Base-by-base conservation (phyloP, 2,797 vertebrate genomes). In the Nyctibius grandis region DNA sequence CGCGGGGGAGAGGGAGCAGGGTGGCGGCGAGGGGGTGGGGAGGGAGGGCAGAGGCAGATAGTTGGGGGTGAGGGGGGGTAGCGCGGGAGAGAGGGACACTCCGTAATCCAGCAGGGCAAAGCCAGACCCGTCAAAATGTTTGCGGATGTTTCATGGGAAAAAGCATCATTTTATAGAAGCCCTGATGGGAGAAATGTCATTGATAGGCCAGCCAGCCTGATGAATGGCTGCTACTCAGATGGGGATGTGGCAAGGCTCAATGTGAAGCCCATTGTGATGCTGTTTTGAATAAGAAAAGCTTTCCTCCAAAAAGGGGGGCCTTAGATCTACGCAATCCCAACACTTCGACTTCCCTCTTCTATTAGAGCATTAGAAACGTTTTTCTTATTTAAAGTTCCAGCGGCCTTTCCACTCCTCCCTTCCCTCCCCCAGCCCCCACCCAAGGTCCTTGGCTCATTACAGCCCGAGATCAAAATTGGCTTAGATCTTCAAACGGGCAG, bases 111-210 rank as follows among this genome's bases (percentile, higher is more conserved):
- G 97, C 97, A 96, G 98, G 99, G 99, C 98, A 98, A 98, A 99
- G 98, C 98, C 99, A 99, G 99, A 99, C 98, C 99, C 99, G 99
- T 99, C 99, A 99, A 99, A 99, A 99, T 99, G 99, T 99, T 99
- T 99, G 99, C 99, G 99, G 99, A 99, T 99, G 99, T 99, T 99
- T 99, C 99, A 99, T 99, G 99, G 99, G 99, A 99, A 99, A 99
- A 99, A 99, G 99, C 99, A 99, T 99, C 99, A 99, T 99, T 99
- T 99, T 99, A 99, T 99, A 99, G 99, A 99, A 99, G 99, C 98
- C 99, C 99, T 99, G 99, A 99, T 99, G 99, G 99, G 99, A 98
- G 99, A 99, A 98, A 98, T 99, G 99, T 99, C 99, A 99, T 99
- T 99, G 99, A 99, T 99, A 99, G 99, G 99, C 99, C 99, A 98